Base-by-base conservation (phyloP, 2,113 vertebrate species). In the Camelus bactrianus region DNA sequence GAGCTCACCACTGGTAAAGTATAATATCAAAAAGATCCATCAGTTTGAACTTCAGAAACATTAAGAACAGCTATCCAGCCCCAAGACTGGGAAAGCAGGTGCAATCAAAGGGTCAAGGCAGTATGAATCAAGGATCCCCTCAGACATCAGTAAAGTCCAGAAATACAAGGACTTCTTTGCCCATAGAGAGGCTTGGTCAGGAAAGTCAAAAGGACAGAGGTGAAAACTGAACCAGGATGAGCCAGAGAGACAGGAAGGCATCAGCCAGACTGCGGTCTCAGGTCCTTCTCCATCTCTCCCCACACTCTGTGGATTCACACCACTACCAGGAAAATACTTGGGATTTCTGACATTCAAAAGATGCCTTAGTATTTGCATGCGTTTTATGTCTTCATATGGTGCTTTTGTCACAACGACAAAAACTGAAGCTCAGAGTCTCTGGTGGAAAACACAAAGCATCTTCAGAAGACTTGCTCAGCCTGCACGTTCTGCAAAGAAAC, bases 91-190 rank as follows among this genome's bases (percentile, higher is more conserved):
- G 17, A 17, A 73, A n/a, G 46, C 22, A 12, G 17, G 42, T 26
- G 19, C 6, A 62, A 15, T 14, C 35, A 93, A 84, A 80, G 28
- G 24, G n/a, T 28, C 52, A 58, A 58, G 26, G 42, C 42, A 38
- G 6, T 15, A 58, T 5, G 16, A 76, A 76, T 56, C 16, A 58
- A 62, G 22, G 56, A 65, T 32, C 54, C 26, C 9, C 52, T 69
- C 60, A 70, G 56, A 90, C 69, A 28, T 16, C n/a, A 0, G 22
- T 15, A 64, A 90, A 84, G 62, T 67, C 60, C 62, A 52, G 20
- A 95, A 95, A 77, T 64, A 46, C 6, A 89, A 60, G 46, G 13
- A 75, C 19, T 17, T 83, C n/a, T 42, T 54, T 95, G 94, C 48
- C 80, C 20, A 38, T 10, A 30, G 50, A 73, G 20, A 16, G 32